Conservation (phyloP, 1,140 invertebrate genomes). For the Drosophila lacertosa region DNA sequence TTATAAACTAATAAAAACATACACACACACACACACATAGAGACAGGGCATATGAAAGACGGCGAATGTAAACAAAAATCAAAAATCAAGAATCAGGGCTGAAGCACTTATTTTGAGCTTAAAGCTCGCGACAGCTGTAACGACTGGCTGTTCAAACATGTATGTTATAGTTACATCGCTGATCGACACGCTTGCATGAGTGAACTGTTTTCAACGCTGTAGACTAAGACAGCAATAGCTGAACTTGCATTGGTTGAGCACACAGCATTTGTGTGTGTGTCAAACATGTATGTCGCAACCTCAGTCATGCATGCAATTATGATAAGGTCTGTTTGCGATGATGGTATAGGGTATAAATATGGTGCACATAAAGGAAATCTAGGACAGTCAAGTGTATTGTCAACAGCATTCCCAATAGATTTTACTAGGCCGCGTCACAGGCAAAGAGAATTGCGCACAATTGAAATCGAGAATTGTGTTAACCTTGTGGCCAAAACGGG, state of each 20-base stretch:
- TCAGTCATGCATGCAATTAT: too few species aligned
- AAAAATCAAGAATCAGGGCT: conserved; percentile 11
- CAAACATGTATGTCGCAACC: too few species aligned
- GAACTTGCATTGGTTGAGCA: too few species aligned
- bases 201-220: too few species aligned
- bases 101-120: background rate
- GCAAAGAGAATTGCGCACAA: background rate
- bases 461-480: background rate
- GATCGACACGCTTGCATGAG: too few species aligned
- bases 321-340: background rate
- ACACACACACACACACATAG: conserved; percentile 11
- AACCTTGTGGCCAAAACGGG: background rate
- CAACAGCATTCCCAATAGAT: conserved; percentile 33
- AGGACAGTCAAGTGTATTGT: background rate
- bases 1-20: conserved; percentile 12
- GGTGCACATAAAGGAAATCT: too few species aligned
- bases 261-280: too few species aligned
- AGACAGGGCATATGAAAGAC: conserved; percentile 30
- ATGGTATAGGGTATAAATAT: too few species aligned
- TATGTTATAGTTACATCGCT: too few species aligned
- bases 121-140: conserved; percentile 8
- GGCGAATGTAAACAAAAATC: conserved; percentile 32
- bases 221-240: too few species aligned
- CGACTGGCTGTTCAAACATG: too few species aligned
- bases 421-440: conserved; percentile 6